Base-by-base conservation (phyloP, 2,888 invertebrate species). In the Pristionchus entomophagus region DNA sequence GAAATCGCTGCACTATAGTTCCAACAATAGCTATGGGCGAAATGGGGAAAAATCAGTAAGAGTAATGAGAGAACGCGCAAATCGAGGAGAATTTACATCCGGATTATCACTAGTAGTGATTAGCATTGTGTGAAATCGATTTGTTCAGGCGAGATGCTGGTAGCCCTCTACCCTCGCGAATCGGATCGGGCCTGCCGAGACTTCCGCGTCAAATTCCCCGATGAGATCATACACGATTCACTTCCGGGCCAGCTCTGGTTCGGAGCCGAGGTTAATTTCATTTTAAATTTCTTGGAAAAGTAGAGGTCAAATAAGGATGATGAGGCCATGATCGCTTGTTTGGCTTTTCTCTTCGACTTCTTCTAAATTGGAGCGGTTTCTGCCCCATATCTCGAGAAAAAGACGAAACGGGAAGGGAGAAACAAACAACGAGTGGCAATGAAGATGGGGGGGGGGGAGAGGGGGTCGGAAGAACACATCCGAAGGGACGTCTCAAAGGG, bases 181-280 rank as follows among this genome's bases (percentile, higher is more conserved):
- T 86, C 88, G 35, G 93, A 94, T 26, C 89, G 94, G 10, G 93
- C 93, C 22, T 91, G 92, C 89, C 95, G 99, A 73, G 98, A 98
- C 92, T 99, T 98, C 94, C 95, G 99, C 80, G 97, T 97, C 86
- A 99, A 99, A 95, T 99, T 99, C 93, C 99, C 99, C 0, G 99
- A 99, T 94, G 99, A 99, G 94, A 97, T 99, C 19, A 95, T 99
- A 90, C 98, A 98, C 94, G 99, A 99, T 94, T 98, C 97, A 94
- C 95, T 99, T 88, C 97, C 98, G 59, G 99, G 99, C 0, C 99
- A 99, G 94, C 95, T 99, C 73, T 99, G 99, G 99, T 99, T 99
- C 94, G 99, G 99, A 29, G 99, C 99, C 86, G 99, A 99, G 96
- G 97, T 96, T 41, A n/a, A 80, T 73, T 53, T 59, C 45, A 59